Conservation (phyloP, 2,888 invertebrate genomes). For the Sipha maydis region DNA sequence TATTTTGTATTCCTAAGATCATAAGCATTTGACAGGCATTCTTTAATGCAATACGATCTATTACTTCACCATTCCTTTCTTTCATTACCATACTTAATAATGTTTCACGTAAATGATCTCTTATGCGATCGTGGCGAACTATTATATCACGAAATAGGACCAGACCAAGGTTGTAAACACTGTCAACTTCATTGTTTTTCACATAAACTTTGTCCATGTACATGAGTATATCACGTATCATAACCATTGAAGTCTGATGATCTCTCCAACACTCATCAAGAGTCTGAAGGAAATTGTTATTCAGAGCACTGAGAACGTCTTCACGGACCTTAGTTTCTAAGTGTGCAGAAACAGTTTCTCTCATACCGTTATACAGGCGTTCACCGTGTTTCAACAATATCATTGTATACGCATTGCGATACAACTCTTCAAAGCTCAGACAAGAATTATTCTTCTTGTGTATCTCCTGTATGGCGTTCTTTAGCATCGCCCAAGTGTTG, state of each 20-base stretch:
- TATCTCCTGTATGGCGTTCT: constrained; percentile 99
- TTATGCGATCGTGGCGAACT: constrained; percentile 91
- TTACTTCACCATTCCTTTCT: constrained; percentile 95
- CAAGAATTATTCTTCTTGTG: constrained; percentile 99
- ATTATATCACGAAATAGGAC: constrained; percentile 99
- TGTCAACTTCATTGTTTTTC: constrained; percentile 97
- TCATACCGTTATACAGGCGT: constrained; percentile 94
- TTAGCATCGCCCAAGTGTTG: constrained; percentile 95
- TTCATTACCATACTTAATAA: constrained; percentile 94
- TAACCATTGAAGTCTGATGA: constrained; percentile 99
- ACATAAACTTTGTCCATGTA: constrained; percentile 99
- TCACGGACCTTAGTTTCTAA: constrained; percentile 93
- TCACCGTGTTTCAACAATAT: constrained; percentile 99
- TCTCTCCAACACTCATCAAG: constrained; percentile 98
- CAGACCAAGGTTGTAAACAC: constrained; percentile 98
- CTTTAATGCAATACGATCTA: constrained; percentile 95
- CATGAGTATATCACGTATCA: constrained; percentile 99
- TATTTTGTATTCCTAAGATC: constrained; percentile 93
- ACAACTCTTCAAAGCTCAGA: constrained; percentile 98
- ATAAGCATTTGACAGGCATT: constrained; percentile 99
- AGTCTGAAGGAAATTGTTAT: constrained; percentile 96
- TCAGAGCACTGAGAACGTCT: constrained; percentile 90
- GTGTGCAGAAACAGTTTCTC: constrained; percentile 97
- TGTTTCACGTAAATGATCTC: constrained; percentile 92
- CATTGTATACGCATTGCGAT: constrained; percentile 99